Conservation (phyloP, 2,888 invertebrate genomes). For the Oscheius sp. region DNA sequence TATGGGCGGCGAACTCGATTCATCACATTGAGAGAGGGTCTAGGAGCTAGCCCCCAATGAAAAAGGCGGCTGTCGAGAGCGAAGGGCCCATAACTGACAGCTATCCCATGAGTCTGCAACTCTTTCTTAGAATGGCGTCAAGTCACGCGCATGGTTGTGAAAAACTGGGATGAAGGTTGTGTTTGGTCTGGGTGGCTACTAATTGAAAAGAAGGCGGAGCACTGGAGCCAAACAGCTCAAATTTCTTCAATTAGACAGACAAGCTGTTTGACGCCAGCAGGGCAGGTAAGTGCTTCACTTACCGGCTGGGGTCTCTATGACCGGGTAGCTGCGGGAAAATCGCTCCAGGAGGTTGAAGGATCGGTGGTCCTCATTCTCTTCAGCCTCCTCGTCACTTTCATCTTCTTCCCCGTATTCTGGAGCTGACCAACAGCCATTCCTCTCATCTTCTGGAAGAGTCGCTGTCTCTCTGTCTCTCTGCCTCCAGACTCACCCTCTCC, state of each 20-base stretch:
- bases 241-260: conserved; percentile 26
- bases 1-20: conserved; percentile 30
- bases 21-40: conserved; percentile 23
- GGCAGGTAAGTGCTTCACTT: conserved; percentile 3
- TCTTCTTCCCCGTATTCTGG: conserved; percentile 36
- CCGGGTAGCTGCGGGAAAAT: conserved; percentile 46
- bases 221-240: conserved; percentile 11
- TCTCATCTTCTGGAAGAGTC: conserved; percentile 19
- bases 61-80: conserved; percentile 14
- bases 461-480: neutral
- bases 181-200: conserved; percentile 32
- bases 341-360: conserved; percentile 15
- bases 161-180: conserved; percentile 11
- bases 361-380: conserved; percentile 14
- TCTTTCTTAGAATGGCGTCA: no score
- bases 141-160: no score
- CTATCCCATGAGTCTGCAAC: no score
- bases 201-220: conserved; percentile 33
- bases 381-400: conserved; percentile 12
- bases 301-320: conserved; percentile 44
- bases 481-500: neutral
- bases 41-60: conserved; percentile 13
- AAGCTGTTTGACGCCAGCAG: neutral
- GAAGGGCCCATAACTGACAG: conserved; percentile 2
- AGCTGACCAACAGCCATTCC: conserved; percentile 40